These are phyloP conservation scores for Psilopsiagon aymara DNA, from an alignment of 2,113 vertebrate genomes.

Conservation along the genomic window DNA sequence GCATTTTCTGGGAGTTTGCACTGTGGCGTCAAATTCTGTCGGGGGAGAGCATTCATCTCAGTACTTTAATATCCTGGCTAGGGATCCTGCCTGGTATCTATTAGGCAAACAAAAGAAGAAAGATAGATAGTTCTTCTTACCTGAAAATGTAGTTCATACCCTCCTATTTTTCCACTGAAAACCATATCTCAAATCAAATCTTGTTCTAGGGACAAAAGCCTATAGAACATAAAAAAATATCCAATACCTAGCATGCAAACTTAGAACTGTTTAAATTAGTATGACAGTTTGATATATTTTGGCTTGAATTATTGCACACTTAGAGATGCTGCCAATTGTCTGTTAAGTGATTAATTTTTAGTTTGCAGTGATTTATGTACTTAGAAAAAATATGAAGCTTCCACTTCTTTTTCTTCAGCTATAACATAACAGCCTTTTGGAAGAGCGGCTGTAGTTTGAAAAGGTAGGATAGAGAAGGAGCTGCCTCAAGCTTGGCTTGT, in stretches of 20 bases:
- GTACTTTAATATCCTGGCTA: neutral
- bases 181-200: neutral
- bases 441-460: neutral
- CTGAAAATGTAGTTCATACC: neutral
- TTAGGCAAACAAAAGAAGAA: neutral
- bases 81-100: neutral
- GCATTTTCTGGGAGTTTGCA: neutral
- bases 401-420: neutral
- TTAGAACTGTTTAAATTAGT: neutral
- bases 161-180: neutral
- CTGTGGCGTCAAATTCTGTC: neutral
- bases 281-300: neutral
- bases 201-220: neutral
- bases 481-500: neutral
- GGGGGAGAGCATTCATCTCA: neutral
- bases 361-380: neutral
- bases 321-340: neutral
- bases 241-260: neutral
- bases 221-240: neutral
- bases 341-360: neutral
- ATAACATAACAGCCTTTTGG: neutral
- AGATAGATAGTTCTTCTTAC: neutral
- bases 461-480: neutral
- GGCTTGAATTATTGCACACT: neutral
- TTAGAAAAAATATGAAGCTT: neutral